Evolutionary conservation across 2,113 vertebrate species (phyloP).

Genomic region (Rhynchopsitta pachyrhyncha): DNA sequence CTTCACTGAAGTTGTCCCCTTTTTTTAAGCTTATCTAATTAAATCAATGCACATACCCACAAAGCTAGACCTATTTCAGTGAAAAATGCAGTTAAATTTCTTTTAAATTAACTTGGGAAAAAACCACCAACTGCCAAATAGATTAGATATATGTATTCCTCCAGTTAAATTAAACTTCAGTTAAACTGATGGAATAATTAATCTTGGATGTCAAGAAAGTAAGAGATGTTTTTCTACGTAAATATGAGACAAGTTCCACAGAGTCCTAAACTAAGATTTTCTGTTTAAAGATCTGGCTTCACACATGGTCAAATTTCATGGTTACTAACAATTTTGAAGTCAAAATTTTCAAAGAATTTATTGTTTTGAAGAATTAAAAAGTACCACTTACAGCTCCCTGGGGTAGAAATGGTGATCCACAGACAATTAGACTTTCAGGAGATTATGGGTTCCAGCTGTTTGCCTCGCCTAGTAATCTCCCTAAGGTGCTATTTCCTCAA

Average conservation of each 20-base stretch:
- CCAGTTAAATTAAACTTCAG: slow-evolving; percentile 20
- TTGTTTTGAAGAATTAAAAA: neutral
- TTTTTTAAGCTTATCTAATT: neutral
- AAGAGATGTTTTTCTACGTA: neutral
- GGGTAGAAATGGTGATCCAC: neutral
- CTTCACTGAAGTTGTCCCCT: neutral
- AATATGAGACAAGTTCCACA: neutral
- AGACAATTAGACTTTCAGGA: neutral
- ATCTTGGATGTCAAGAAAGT: neutral
- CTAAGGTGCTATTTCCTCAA: neutral
- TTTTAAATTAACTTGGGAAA: neutral
- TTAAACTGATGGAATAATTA: neutral
- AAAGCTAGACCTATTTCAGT: neutral
- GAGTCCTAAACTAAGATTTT: neutral
- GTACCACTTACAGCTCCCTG: neutral
- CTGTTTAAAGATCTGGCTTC: rapidly evolving
- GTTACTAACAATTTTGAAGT: neutral
- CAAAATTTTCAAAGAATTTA: neutral
- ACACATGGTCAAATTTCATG: neutral
- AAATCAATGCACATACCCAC: neutral
- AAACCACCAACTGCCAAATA: neutral
- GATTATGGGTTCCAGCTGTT: slow-evolving; percentile 34
- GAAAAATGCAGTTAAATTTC: neutral
- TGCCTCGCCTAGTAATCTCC: neutral
- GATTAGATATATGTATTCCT: neutral